Base-by-base conservation (phyloP, 2,113 vertebrate species). In the Grammomys surdaster region DNA sequence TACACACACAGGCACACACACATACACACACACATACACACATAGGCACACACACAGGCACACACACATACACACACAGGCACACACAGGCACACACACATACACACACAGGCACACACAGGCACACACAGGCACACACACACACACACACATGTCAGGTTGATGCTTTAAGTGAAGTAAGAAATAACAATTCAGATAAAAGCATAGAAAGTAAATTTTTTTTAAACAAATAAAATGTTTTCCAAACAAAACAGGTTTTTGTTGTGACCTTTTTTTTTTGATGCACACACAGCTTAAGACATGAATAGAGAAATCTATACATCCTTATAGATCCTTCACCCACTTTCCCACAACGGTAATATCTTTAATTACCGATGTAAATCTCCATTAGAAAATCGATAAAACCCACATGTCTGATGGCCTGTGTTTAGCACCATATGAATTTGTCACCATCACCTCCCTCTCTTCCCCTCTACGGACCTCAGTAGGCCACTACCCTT, bases 21-120 rank as follows among this genome's bases (percentile, higher is more conserved):
- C n/a, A n/a, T n/a, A n/a, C n/a, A n/a, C n/a, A n/a, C n/a, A n/a
- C n/a, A n/a, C n/a, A n/a, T n/a, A n/a, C n/a, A n/a, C n/a, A n/a
- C n/a, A n/a, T n/a, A n/a, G n/a, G n/a, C n/a, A n/a, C n/a, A n/a
- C n/a, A n/a, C n/a, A n/a, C n/a, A 56, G 36, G 16, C 65, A 48
- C 24, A 17, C 26, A 56, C 6, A 51, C 31, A 10, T 5, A 33
- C 5, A 26, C 11, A 3, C 28, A 26, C 28, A 13, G n/a, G n/a
- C n/a, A n/a, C 28, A 33, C 3, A 22, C 13, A 46, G 19, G 4
- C 19, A 31, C 8, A 20, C 33, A 12, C 10, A 33, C 33, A 33
- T 54, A 28, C 19, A 19, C 28, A 33, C 11, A 43, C 4, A 65
- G n/a, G n/a, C 2, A 0, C 9, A 3, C 31, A 78, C 7, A 48